Evolutionary conservation across 2,888 invertebrate genomes (phyloP), one percentile per base, ranked within the genome.

Genomic region (Aelia acuminata): DNA sequence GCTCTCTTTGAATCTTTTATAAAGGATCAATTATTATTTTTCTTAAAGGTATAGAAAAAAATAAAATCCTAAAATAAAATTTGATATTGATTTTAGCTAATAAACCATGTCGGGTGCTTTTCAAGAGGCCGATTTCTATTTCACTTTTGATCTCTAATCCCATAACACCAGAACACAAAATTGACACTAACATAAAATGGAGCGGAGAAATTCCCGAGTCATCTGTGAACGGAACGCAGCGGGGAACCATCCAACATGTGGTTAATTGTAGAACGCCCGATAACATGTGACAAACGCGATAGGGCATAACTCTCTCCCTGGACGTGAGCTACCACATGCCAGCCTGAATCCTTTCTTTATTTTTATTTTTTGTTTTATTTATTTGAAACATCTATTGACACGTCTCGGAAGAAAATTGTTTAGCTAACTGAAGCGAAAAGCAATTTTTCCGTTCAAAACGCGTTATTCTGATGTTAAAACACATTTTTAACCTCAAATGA

Each of bases 241-340:
- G 63, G 35, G 35, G 63, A 18, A 70, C 31, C n/a, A n/a, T n/a
- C n/a, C n/a, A n/a, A n/a, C 80, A 80, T 47, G 43, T 80, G 80
- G 80, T 80, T 80, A 80, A 80, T 80, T 47, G 80, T 43, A n/a
- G 80, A 22, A n/a, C 15, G 75, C 3, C 15, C 39, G 43, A 80
- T 43, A 80, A 47, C 80, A 80, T 80, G 80, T 80, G 80, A 80
- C 80, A 80, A n/a, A 39, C 43, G 39, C 43, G 80, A 80, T 47
- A 47, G 43, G n/a, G 13, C 80, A 39, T 80, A 80, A 80, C n/a
- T 80, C 80, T 47, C 43, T 70, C 63, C 5, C 5, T 20, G 63
- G 63, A 20, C 31, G 15, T 35, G 35, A 35, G 1, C 63, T 70
- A 31, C 63, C 63, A 70, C 63, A 70, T 70, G 18, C 31, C 63